Base-by-base conservation (phyloP, 2,113 vertebrate genomes). In the Melanostigma gelatinosum region DNA sequence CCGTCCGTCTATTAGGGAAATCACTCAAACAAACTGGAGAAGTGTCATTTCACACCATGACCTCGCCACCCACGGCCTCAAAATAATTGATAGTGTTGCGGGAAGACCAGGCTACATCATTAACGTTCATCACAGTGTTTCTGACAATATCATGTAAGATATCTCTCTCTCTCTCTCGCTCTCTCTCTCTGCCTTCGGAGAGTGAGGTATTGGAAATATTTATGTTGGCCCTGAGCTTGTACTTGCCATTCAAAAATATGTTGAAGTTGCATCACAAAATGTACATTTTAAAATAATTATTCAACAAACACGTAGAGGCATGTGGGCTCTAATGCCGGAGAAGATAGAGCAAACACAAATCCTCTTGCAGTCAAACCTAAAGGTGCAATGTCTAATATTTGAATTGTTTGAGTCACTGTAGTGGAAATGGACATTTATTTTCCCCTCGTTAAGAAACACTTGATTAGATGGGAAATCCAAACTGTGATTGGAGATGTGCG, bases 41-140 rank as follows among this genome's bases (percentile, higher is more conserved):
- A 16, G 44, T 70, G 73, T 72, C 75, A 66, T 77, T 83, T 89
- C 69, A 80, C 86, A 78, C 44, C 64, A 6, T 85, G 88, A 91
- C 88, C 87, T 90, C 66, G 42, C 66, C 88, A 85, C 84, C 84
- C 75, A 79, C 80, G 0, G 61, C 67, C 72, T 42, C 64, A 85
- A 88, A 80, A 89, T 87, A 88, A 91, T 86, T 78, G 80, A 87
- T 82, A 75, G 80, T 63, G 74, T 69, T 76, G 46, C 61, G 42
- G 73, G 52, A 84, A 71, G 83, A 50, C 36, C 29, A 55, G 75
- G 46, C 73, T 71, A 79, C 80, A 86, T 75, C 76, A 84, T 89
- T 89, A 84, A 76, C 68, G 81, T 75, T 85, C 75, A 87, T 86
- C 62, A 48, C 34, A 2, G 40, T 64, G 61, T 83, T 84, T 80